These are phyloP conservation scores for Monopterus albus DNA, from an alignment of 2,113 vertebrate genomes.

Conservation along the genomic window DNA sequence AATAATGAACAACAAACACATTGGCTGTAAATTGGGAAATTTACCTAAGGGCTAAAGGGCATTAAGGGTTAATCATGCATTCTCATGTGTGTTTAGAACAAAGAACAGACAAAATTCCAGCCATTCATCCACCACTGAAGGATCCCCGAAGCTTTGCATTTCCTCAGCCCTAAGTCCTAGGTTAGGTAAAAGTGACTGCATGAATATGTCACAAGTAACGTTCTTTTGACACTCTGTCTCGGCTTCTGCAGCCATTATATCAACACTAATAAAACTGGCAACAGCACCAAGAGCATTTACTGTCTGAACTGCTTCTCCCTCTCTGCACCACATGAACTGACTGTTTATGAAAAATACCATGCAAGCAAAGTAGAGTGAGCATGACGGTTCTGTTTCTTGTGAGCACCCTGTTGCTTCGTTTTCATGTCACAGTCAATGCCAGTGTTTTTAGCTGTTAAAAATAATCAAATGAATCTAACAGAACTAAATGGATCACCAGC, in stretches of 20 bases:
- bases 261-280: constrained; percentile 49
- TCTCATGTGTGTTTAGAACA: constrained; percentile 13
- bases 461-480: neutral
- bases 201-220: constrained; percentile 55
- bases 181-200: constrained; percentile 62
- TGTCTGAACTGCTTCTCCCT: constrained; percentile 28
- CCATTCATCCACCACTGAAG: constrained; percentile 49
- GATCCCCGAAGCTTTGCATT: constrained; percentile 57
- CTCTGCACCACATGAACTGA: constrained; percentile 36
- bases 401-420: constrained; percentile 24
- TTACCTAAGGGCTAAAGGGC: constrained; percentile 28
- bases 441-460: constrained; percentile 2
- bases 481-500: constrained; percentile 13
- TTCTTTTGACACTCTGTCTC: constrained; percentile 22
- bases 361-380: constrained; percentile 19
- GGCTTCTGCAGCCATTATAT: too few species aligned
- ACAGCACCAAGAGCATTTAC: constrained; percentile 24
- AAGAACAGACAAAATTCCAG: constrained; percentile 53
- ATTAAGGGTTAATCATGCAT: constrained; percentile 21
- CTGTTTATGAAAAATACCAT: constrained; percentile 43
- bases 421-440: constrained; percentile 18
- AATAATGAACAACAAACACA: constrained; percentile 51
- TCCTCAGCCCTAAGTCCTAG: constrained; percentile 59
- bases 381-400: constrained; percentile 14
- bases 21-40: constrained; percentile 47